These are phyloP conservation scores for Caligus rogercresseyi DNA, from an alignment of 1,140 invertebrate genomes.

Conservation along the genomic window DNA sequence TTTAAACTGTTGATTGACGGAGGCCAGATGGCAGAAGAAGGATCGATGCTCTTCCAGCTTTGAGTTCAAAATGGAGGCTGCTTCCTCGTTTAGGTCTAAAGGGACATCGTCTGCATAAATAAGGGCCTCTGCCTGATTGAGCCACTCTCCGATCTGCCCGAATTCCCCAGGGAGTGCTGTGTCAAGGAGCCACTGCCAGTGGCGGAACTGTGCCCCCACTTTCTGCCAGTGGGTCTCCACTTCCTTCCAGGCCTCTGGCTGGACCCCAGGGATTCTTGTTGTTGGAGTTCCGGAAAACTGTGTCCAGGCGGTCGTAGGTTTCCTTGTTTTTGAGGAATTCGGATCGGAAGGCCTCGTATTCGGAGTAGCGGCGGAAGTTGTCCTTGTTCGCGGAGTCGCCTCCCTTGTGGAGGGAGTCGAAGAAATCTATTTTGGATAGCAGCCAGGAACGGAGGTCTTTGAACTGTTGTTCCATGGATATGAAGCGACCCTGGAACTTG, in stretches of 20 bases:
- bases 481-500: not conserved
- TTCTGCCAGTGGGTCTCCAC: constrained; percentile 55
- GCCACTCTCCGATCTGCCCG: constrained; percentile 65
- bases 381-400: not conserved
- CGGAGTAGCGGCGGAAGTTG: not conserved
- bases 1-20: constrained; percentile 54
- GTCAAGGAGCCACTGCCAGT: constrained; percentile 71
- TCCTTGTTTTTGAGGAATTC: constrained; percentile 48
- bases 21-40: constrained; percentile 65
- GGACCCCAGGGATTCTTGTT: constrained; percentile 33
- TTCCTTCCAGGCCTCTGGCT: constrained; percentile 58
- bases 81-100: constrained; percentile 59
- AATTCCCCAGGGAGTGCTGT: constrained; percentile 61
- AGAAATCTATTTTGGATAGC: constrained; percentile 46
- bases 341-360: constrained; percentile 20
- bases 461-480: constrained; percentile 45
- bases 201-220: constrained; percentile 44
- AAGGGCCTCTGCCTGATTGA: constrained; percentile 63
- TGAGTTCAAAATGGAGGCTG: constrained; percentile 26
- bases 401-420: constrained; percentile 42
- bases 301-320: constrained; percentile 49
- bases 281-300: constrained; percentile 31
- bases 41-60: constrained; percentile 30
- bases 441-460: constrained; percentile 60
- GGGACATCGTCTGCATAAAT: constrained; percentile 57